These are phyloP conservation scores for Dromius quadrimaculatus DNA, from an alignment of 2,888 invertebrate genomes.

Conservation along the genomic window DNA sequence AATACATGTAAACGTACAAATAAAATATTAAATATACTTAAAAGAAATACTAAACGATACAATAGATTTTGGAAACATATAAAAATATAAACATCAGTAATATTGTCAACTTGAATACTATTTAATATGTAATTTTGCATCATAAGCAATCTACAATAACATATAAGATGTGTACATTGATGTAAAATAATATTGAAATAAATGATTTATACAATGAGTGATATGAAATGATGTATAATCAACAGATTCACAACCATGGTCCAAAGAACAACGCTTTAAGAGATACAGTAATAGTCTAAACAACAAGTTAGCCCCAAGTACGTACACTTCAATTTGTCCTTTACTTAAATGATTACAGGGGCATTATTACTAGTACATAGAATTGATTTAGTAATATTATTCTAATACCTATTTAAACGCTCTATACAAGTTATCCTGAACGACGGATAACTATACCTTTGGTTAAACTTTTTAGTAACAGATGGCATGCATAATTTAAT, in stretches of 20 bases:
- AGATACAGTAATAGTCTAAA: slow-evolving; percentile 31
- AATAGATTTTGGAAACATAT: neutral
- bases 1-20: slow-evolving; percentile 32
- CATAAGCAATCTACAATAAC: slow-evolving; percentile 23
- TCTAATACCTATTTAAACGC: slow-evolving; percentile 32
- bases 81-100: slow-evolving; percentile 18
- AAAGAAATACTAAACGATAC: slow-evolving; percentile 1
- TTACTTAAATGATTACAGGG: slow-evolving; percentile 14
- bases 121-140: slow-evolving; percentile 26
- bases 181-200: neutral
- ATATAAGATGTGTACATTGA: slow-evolving; percentile 15
- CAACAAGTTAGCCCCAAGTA: slow-evolving; percentile 17
- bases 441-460: slow-evolving; percentile 26
- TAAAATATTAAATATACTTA: slow-evolving; percentile 11
- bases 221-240: slow-evolving; percentile 32
- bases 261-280: slow-evolving; percentile 35
- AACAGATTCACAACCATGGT: slow-evolving; percentile 44
- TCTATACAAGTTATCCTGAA: slow-evolving; percentile 36
- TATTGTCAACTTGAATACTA: slow-evolving; percentile 40
- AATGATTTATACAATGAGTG: slow-evolving; percentile 26
- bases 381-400: slow-evolving; percentile 27
- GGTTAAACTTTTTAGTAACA: slow-evolving; percentile 11
- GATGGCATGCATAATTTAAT: slow-evolving; percentile 14
- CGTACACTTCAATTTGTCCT: slow-evolving; percentile 4
- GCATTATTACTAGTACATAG: slow-evolving; percentile 26